phyloP scores from a whole-genome alignment of 2,888 invertebrate species.

The Rotaria sp. region DNA sequence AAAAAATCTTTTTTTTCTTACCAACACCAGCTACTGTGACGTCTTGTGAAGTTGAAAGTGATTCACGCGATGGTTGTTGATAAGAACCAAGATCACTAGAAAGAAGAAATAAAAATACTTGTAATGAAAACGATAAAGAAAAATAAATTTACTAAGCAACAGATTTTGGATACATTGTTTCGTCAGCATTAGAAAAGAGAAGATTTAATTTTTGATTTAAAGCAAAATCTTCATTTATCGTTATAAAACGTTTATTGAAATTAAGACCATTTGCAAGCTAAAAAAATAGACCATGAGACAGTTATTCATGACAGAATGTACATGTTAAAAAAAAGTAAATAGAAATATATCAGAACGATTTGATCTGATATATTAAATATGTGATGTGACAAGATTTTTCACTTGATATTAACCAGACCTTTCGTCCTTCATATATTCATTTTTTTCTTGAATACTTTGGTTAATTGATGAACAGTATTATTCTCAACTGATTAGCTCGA shows the following conservation, averaged over 20 bases:
- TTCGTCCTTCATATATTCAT: too few species aligned
- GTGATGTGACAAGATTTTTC: too few species aligned
- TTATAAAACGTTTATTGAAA: background rate
- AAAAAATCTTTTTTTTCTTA: background rate
- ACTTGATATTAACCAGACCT: too few species aligned
- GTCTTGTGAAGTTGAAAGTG: background rate
- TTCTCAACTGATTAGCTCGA: too few species aligned
- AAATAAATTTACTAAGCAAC: background rate
- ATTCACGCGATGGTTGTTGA: background rate
- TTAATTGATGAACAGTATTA: too few species aligned
- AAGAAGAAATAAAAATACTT: too few species aligned
- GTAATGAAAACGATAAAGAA: background rate
- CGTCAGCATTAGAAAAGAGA: background rate
- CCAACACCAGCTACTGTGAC: background rate
- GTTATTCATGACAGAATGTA: too few species aligned
- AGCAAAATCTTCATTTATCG: background rate
- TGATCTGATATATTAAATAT: too few species aligned
- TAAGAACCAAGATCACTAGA: background rate
- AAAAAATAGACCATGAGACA: too few species aligned
- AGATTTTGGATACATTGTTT: slow-evolving; percentile 3
- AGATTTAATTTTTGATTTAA: background rate
- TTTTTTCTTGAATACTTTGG: too few species aligned
- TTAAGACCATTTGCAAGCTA: background rate
- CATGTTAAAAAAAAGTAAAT: too few species aligned
- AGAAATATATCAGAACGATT: too few species aligned